Conservation (phyloP, 2,797 vertebrate species). For the Scolopax bukidnonensis region DNA sequence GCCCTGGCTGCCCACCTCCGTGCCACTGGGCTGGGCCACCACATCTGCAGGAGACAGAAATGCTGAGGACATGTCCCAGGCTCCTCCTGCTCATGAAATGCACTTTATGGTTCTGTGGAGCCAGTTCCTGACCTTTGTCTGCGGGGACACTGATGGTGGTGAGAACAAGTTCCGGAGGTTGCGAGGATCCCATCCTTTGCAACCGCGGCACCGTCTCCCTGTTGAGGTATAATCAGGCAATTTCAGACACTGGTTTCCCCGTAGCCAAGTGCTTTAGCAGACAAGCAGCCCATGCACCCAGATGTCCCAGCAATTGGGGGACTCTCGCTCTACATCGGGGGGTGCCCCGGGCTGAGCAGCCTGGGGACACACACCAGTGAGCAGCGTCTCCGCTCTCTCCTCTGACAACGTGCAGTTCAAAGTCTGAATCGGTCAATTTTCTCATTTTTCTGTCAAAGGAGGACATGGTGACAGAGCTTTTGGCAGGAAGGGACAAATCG, state of each 20-base stretch:
- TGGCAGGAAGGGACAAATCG: background rate
- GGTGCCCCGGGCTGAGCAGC: background rate
- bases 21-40: background rate
- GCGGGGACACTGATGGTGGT: background rate
- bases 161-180: background rate
- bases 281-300: background rate
- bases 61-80: background rate
- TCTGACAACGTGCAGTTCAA: background rate
- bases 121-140: background rate
- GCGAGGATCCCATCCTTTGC: background rate
- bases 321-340: background rate
- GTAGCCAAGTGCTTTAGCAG: rapidly evolving
- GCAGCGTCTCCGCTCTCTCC: background rate
- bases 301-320: background rate
- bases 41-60: rapidly evolving
- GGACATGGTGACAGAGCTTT: rapidly evolving
- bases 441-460: background rate
- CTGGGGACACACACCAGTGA: background rate
- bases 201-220: rapidly evolving
- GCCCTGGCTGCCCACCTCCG: background rate
- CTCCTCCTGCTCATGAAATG: slow-evolving; percentile 6
- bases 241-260: background rate
- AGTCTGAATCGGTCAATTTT: background rate
- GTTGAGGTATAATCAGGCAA: background rate
- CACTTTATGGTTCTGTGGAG: slow-evolving; percentile 11